Percentiles rank a stretch among this genome's conserved stretches.
phyloP scores from a whole-genome alignment of 2,797 vertebrate genomes.

The Aselliscus stoliczkanus region DNA sequence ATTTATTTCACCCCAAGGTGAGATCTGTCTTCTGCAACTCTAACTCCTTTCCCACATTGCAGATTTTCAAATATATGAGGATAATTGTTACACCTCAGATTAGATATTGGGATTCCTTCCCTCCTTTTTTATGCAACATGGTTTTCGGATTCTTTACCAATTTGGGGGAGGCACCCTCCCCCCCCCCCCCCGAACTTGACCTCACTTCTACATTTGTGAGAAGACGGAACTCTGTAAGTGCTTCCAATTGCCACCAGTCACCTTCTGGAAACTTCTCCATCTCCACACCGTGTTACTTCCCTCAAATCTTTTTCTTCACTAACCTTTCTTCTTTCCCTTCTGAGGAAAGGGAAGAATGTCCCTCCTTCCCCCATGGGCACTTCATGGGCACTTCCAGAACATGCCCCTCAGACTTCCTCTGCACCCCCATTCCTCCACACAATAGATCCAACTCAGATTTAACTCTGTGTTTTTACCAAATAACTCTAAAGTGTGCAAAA shows the following conservation, averaged over 20 bases:
- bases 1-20: background rate
- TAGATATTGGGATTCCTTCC: background rate
- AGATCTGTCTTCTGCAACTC: background rate
- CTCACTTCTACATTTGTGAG: background rate
- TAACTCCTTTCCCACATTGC: background rate
- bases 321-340: background rate
- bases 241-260: background rate
- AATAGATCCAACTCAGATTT: background rate
- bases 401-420: background rate
- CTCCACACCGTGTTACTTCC: background rate
- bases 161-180: background rate
- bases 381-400: background rate
- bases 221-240: background rate
- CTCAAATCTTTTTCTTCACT: background rate
- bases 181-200: background rate
- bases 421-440: background rate
- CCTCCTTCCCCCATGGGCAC: background rate
- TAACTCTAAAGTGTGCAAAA: background rate
- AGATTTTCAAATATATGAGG: background rate
- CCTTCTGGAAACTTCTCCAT: background rate
- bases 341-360: background rate
- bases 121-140: background rate
- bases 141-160: background rate
- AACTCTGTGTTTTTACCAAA: background rate
- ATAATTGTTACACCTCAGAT: background rate